Evolutionary conservation across 2,113 vertebrate genomes (phyloP), one percentile per base, ranked within the genome.

Genomic region (Cottus gobio): DNA sequence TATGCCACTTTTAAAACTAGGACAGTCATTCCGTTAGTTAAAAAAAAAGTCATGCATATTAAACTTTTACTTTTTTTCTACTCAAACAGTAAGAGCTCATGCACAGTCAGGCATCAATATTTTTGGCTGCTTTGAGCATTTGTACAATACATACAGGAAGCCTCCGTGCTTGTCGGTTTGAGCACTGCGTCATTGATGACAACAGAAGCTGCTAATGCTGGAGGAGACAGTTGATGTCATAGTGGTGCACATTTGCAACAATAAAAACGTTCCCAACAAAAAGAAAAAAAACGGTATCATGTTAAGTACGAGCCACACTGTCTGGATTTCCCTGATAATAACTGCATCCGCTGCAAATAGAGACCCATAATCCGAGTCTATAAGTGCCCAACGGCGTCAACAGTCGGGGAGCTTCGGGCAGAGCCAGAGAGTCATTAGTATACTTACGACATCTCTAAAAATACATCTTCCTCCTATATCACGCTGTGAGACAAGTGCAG

Each of bases 371-470:
- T 81, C 64, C 31, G 37, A 74, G 67, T 44, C 70, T 77, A 57
- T 65, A 83, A 80, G 79, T 73, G 80, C 75, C 80, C 65, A 34
- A 57, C 52, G 75, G 76, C 60, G 1, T 86, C 67, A 88, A 78
- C 78, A 87, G 37, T 68, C 76, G 60, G 28, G 26, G 28, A 80
- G 79, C 71, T 80, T 37, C n/a, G 4, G 71, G 77, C 66, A 77
- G 69, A 86, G 63, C 37, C 75, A 79, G 56, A 79, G 61, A 84
- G 71, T 87, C 78, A 87, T 88, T 87, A 85, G 44, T 72, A 82
- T 50, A 79, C 73, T 70, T 85, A 77, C 44, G 48, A 78, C 77
- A 64, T 75, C 36, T 80, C 67, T 77, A 81, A 86, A 77, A 89
- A 86, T 79, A 77, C 20, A 73, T 73, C 71, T 75, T 56, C 37